A percentile compares a stretch with the other conserved stretches of the same genome.
Evolutionary conservation across 1,140 invertebrate species (phyloP).

Genomic region (Brachionus plicatilis): DNA sequence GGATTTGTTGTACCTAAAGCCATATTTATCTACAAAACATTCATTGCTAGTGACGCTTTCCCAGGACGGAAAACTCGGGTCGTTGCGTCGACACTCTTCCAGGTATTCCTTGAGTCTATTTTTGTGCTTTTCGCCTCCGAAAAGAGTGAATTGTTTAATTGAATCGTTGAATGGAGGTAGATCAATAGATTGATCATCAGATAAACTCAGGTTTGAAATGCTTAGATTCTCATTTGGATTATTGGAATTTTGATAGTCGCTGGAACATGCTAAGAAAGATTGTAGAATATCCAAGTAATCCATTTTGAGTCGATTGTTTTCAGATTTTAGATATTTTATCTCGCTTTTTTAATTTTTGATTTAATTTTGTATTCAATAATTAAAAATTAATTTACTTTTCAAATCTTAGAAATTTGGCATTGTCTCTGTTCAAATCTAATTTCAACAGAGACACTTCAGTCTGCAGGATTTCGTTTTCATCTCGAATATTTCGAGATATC

Average conservation of each 20-base stretch:
- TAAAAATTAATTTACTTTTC: conserved; percentile 35
- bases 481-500: conserved; percentile 46
- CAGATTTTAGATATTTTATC: conserved; percentile 48
- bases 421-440: neutral
- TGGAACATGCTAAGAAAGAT: conserved; percentile 57
- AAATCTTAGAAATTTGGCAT: conserved; percentile 4
- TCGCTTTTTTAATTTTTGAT: conserved; percentile 45
- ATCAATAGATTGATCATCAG: neutral
- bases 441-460: neutral
- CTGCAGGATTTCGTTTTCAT: neutral
- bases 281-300: conserved; percentile 60
- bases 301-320: conserved; percentile 58
- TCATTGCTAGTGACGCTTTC: conserved; percentile 55
- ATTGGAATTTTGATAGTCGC: conserved; percentile 54
- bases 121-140: conserved; percentile 60
- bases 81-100: conserved; percentile 56
- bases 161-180: conserved; percentile 41
- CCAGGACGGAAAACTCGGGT: conserved; percentile 59
- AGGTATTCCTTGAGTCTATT: conserved; percentile 55
- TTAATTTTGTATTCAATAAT: neutral
- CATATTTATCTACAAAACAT: conserved; percentile 59
- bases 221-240: neutral
- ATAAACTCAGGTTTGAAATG: conserved; percentile 38
- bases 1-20: conserved; percentile 57
- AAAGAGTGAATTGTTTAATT: conserved; percentile 56